Evolutionary conservation across 2,113 vertebrate genomes (phyloP), one percentile per base, ranked within the genome.

Genomic region (Bujurquina vittata): DNA sequence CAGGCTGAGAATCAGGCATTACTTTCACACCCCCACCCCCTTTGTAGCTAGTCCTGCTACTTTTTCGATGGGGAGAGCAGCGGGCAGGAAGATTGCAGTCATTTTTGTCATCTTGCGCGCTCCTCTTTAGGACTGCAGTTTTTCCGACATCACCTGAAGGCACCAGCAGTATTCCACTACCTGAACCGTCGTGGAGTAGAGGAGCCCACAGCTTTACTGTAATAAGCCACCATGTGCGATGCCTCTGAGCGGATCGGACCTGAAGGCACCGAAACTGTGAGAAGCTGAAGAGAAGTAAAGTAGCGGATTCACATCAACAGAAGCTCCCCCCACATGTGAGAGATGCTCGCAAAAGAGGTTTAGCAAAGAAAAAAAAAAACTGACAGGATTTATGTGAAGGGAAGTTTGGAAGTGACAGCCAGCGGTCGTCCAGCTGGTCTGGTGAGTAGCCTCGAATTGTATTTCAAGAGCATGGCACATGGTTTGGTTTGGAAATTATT

Each of bases 371-470:
- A 69, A 43, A 52, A 18, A 1, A 11, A 49, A 9, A 10, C 67
- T 58, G 67, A 23, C 18, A 7, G 90, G 88, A 89, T 92, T 89
- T 84, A 79, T 89, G 79, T 89, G 90, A 93, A 90, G 77, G 79
- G 83, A 93, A 92, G 87, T 95, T 92, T 82, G 86, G 65, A 84
- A 90, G 87, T 52, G 63, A 85, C 78, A 76, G 67, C 78, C 83
- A 61, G 79, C 49, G 83, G 72, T 89, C 77, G 67, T 69, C 84
- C 87, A 90, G 88, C 88, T 81, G 79, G 73, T 91, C 86, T 84
- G 92, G 94, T 95, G 77, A 94, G 94, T 92, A 83, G 57, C 26
- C 75, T 3, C 46, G 56, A 86, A 83, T 82, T 10, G 10, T 55
- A 84, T 75, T 15, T 62, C 3, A 80, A 20, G 56, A 61, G 2